Conservation (phyloP, 1,140 invertebrate genomes). For the Drosophila asahinai region DNA sequence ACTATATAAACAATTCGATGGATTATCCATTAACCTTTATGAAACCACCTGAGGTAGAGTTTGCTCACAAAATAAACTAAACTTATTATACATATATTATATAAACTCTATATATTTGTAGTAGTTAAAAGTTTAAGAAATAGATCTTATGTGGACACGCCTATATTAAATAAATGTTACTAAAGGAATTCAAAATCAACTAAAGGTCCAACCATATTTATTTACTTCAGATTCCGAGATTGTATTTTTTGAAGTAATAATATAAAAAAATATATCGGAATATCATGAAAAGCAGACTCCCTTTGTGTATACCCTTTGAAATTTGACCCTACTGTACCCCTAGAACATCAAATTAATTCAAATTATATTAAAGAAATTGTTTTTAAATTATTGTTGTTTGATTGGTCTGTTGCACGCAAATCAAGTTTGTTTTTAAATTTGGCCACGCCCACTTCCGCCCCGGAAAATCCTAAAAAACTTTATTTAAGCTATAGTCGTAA, state of each 20-base stretch:
- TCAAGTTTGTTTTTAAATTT: too few species aligned
- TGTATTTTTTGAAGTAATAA: background rate
- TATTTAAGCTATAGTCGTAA: too few species aligned
- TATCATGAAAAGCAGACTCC: background rate
- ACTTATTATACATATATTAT: conserved; percentile 42
- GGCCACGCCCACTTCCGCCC: too few species aligned
- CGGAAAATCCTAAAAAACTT: too few species aligned
- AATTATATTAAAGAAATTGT: too few species aligned
- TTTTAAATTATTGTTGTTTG: too few species aligned
- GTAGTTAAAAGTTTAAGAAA: conserved; percentile 52
- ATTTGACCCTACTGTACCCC: too few species aligned
- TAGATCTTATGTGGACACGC: conserved; percentile 47
- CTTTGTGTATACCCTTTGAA: too few species aligned
- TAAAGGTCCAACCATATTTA: conserved; percentile 3
- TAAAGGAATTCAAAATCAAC: conserved; percentile 12
- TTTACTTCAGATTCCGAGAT: background rate
- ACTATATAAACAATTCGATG: conserved; percentile 13
- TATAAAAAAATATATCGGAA: background rate
- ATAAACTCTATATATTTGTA: conserved; percentile 47
- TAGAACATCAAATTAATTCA: too few species aligned
- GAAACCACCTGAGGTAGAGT: conserved; percentile 59
- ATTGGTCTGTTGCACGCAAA: too few species aligned
- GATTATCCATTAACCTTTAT: conserved; percentile 39
- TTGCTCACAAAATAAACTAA: conserved; percentile 44
- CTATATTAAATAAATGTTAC: conserved; percentile 47